phyloP scores from a whole-genome alignment of 2,888 invertebrate species.

The Latrodectus hesperus region DNA sequence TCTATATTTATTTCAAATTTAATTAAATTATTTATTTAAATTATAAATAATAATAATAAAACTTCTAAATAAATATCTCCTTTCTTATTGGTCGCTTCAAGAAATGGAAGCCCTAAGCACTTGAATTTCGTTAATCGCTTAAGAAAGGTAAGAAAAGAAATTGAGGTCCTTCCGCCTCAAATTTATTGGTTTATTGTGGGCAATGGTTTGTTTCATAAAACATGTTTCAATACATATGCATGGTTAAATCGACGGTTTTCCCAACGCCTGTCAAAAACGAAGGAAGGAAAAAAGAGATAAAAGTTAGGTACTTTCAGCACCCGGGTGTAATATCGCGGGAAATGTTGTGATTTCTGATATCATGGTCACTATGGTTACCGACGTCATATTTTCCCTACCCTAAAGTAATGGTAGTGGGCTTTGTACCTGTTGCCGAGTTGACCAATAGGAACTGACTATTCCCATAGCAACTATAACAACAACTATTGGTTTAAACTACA shows the following conservation, averaged over 20 bases:
- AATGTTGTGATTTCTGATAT: constrained; percentile 62
- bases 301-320: constrained; percentile 31
- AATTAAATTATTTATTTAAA: too few species aligned
- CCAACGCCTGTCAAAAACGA: neutral
- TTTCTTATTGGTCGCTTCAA: too few species aligned
- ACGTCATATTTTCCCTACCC: constrained; percentile 56
- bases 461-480: constrained; percentile 66
- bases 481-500: constrained; percentile 58
- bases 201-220: constrained; percentile 17
- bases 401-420: constrained; percentile 53
- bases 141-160: too few species aligned
- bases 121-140: too few species aligned
- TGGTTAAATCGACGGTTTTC: neutral
- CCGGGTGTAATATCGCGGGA: constrained; percentile 38
- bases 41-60: too few species aligned
- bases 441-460: constrained; percentile 56
- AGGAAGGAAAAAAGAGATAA: constrained; percentile 1
- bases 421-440: constrained; percentile 68
- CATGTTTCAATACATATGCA: neutral
- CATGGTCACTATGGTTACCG: constrained; percentile 53
- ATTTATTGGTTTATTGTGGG: neutral
- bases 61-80: too few species aligned
- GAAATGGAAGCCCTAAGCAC: too few species aligned
- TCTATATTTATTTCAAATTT: too few species aligned
- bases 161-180: too few species aligned